A percentile compares a stretch with the other conserved stretches of the same genome.
phyloP scores from a whole-genome alignment of 1,140 invertebrate species.

The Dreissena rostriformis region DNA sequence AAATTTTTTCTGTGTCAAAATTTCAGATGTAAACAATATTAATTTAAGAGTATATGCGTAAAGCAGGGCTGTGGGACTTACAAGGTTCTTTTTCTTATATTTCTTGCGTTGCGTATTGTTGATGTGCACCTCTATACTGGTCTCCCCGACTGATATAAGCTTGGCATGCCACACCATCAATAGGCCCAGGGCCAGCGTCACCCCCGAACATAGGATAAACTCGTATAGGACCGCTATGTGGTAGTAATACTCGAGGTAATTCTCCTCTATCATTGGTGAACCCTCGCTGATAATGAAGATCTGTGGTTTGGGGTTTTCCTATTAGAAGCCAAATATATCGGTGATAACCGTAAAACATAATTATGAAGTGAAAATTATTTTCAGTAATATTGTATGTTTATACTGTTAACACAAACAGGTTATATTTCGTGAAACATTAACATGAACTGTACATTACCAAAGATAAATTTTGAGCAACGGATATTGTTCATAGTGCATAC shows the following conservation, averaged over 20 bases:
- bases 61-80: conserved; percentile 56
- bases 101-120: conserved; percentile 90
- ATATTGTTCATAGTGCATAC: too few relatives aligned
- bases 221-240: conserved; percentile 56
- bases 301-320: conserved; percentile 5
- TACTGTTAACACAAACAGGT: too few relatives aligned
- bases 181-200: conserved; percentile 70
- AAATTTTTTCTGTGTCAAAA: too few relatives aligned
- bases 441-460: too few relatives aligned
- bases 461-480: too few relatives aligned
- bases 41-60: too few relatives aligned
- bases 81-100: conserved; percentile 84
- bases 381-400: too few relatives aligned
- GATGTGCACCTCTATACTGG: conserved; percentile 95
- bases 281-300: conserved; percentile 16
- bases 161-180: conserved; percentile 91
- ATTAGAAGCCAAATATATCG: not conserved
- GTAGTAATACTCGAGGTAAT: conserved; percentile 48
- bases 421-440: too few relatives aligned
- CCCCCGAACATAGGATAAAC: conserved; percentile 76
- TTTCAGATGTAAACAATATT: too few relatives aligned
- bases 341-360: too few relatives aligned
- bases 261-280: conserved; percentile 19
- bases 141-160: conserved; percentile 93
- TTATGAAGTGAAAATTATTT: too few relatives aligned